Base-by-base conservation (phyloP, 2,888 invertebrate genomes). In the Quadriops clusia region DNA sequence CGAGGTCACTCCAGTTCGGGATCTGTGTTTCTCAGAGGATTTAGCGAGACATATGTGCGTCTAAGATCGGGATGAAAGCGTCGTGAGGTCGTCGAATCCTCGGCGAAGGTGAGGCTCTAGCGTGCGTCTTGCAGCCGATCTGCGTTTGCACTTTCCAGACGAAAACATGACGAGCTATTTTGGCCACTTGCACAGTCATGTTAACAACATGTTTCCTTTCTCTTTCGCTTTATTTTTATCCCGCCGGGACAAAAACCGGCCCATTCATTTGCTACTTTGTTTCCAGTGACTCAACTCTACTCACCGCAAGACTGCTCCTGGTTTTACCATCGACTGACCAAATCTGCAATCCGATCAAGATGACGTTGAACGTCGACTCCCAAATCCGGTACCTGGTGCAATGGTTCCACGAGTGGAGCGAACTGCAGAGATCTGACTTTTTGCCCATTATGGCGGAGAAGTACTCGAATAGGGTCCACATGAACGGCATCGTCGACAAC, bases 341-440 rank as follows among this genome's bases (percentile, higher is more conserved):
- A 36, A 29, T 39, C 39, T 33, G 31, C 8, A 24, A 9, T 26
- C 5, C n/a, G 50, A 41, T 46, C 21, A 62, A 61, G 62, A 51
- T 58, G 17, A 53, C 56, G 38, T 53, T 70, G 29, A 65, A 67
- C 37, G 58, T 74, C 17, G 80, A 80, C 50, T 77, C 78, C 3
- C 86, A 89, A 60, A 66, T 87, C 47, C 70, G 82, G 32, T 89
- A 86, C 55, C 64, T 87, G 42, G 65, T 81, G 33, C 80, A 84
- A 53, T 89, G 89, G 89, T 89, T 89, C 51, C 72, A 74, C 49
- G 86, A 87, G 60, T 89, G 85, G 74, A 86, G 86, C 53, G 87
- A 87, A 52, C 68, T 87, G 56, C 87, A 89, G 55, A 68, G 82
- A 33, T 78, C 78, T 36, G 89, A 89, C 55, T 89, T 89, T 57